Percentiles rank a stretch among this genome's conserved stretches.
Conservation (phyloP, 2,113 vertebrate species). For the Antechinus flavipes region DNA sequence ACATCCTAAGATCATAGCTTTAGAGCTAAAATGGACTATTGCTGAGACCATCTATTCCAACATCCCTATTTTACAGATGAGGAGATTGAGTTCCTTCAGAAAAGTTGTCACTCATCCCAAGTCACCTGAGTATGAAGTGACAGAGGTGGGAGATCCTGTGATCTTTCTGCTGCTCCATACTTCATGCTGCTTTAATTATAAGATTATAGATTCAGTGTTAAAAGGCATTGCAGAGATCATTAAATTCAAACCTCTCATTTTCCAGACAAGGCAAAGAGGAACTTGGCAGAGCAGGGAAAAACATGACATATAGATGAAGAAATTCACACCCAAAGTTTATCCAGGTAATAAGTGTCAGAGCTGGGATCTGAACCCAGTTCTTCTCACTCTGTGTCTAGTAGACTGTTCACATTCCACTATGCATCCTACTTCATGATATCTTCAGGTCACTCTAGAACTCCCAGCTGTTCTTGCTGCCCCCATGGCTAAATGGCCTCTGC, state of each 20-base stretch:
- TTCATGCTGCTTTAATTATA: neutral
- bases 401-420: neutral
- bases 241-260: neutral
- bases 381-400: neutral
- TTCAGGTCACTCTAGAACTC: neutral
- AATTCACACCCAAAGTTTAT: neutral
- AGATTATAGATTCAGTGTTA: neutral
- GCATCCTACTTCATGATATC: neutral
- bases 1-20: neutral
- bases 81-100: neutral
- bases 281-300: neutral
- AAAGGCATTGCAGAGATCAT: neutral
- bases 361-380: neutral
- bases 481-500: neutral
- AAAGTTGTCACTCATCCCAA: neutral
- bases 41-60: neutral
- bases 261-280: neutral
- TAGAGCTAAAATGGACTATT: neutral
- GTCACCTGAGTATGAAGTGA: neutral
- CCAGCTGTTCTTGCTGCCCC: neutral
- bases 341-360: neutral
- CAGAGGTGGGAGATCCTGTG: neutral
- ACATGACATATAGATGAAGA: neutral
- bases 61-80: neutral
- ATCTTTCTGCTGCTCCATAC: neutral